Evolutionary conservation across 1,140 invertebrate genomes (phyloP).

Genomic region (Tetragonula clypearis): DNA sequence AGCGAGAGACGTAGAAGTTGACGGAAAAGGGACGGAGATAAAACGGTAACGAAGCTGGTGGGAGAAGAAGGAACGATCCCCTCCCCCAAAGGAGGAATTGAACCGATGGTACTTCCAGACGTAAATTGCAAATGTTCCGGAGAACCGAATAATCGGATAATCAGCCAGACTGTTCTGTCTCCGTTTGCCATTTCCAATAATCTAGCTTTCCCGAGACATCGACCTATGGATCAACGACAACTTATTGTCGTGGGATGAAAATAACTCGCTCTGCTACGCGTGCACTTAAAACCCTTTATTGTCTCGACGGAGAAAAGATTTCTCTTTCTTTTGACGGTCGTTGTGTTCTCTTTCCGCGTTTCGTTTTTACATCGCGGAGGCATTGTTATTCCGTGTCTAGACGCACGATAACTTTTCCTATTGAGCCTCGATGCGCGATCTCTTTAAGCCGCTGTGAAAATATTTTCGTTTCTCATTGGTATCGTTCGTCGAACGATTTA

Average conservation of each 20-base stretch:
- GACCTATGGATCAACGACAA: conserved; percentile 68
- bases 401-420: neutral
- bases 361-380: neutral
- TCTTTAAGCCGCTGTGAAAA: neutral
- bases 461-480: neutral
- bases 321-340: neutral
- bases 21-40: neutral
- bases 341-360: neutral
- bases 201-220: conserved; percentile 72
- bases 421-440: neutral
- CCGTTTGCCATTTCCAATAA: conserved; percentile 78
- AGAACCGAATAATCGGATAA: conserved; percentile 80
- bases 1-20: neutral
- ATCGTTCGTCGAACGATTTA: neutral
- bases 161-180: conserved; percentile 79
- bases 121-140: conserved; percentile 78
- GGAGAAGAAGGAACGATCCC: conserved; percentile 31
- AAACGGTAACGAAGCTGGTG: conserved; percentile 40
- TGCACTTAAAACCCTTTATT: conserved; percentile 41
- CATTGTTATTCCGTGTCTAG: conserved; percentile 26
- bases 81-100: conserved; percentile 29
- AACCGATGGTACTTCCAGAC: conserved; percentile 66
- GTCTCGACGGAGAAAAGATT: neutral
- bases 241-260: conserved; percentile 62
- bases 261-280: conserved; percentile 40